Evolutionary conservation across 2,113 vertebrate species (phyloP), one percentile per base, ranked within the genome.

Genomic region (Hypocryptadius cinnamomeus): DNA sequence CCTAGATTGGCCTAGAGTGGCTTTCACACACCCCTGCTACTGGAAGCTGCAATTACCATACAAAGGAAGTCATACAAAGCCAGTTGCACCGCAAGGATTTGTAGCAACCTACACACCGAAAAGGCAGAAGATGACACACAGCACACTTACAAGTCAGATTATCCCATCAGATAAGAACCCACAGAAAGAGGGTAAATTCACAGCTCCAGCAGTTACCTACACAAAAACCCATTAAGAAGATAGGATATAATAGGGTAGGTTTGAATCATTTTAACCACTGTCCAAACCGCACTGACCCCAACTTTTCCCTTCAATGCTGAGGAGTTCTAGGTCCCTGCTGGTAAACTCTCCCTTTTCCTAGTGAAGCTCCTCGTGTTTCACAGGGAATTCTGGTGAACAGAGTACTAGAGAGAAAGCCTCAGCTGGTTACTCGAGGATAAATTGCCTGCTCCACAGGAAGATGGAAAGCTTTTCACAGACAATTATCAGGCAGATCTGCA

Each of bases 41-140:
- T 33, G 12, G 39, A 61, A 93, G 65, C 77, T 89, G 89, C 57
- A 76, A 14, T 30, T 87, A 54, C 65, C 78, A 31, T 56, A 40
- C 44, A 93, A 89, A 92, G 89, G 89, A 93, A 95, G 87, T 68
- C 48, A n/a, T 65, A 85, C 69, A 81, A 66, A 93, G 44, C 56
- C 31, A 91, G 87, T 59, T 89, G 91, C 44, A 35, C 30, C n/a
- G 80, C 78, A 85, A 81, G 80, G 66, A 85, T 85, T 20, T 76
- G 89, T 40, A 89, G 70, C 83, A 86, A 79, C 76, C 42, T 33
- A 48, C 74, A 77, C 11, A 0, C 48, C 15, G 10, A 86, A 73
- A 82, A 69, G 50, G 57, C 48, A 88, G 51, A 72, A n/a, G 37
- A 56, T 9, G 61, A 82, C 60, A 92, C 50, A 50, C 8, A 83